Percentiles rank a stretch among this genome's conserved stretches.
These are phyloP conservation scores for Sarotherodon lohbergeri DNA, from an alignment of 2,113 vertebrate genomes.

Conservation along the genomic window DNA sequence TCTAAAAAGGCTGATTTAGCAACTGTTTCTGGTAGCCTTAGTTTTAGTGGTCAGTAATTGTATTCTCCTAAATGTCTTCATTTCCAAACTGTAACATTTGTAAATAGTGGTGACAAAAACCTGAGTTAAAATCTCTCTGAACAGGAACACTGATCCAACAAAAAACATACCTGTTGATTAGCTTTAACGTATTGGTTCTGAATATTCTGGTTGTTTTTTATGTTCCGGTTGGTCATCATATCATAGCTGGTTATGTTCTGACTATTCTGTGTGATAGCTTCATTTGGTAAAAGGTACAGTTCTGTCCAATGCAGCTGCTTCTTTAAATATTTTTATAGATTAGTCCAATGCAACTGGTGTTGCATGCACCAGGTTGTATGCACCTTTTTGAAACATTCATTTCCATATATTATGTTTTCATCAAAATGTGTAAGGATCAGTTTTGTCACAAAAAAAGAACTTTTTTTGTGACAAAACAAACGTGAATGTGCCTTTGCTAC, in stretches of 20 bases:
- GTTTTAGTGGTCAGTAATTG: neutral
- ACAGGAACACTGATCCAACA: accelerated
- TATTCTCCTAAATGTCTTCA: neutral
- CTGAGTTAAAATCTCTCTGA: neutral
- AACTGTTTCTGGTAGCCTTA: neutral
- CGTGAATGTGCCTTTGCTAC: neutral
- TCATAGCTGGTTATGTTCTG: neutral
- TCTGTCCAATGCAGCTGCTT: neutral
- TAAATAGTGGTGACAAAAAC: neutral
- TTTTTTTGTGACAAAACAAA: neutral
- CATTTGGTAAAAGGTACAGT: neutral
- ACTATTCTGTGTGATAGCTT: neutral
- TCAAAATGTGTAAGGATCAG: neutral
- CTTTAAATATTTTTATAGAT: neutral
- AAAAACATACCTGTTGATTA: neutral
- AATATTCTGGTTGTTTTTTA: neutral
- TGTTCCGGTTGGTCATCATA: neutral
- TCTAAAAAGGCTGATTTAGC: neutral
- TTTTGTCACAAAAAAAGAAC: too few relatives aligned
- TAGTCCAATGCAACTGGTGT: neutral
- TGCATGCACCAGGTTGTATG: neutral
- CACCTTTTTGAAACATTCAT: accelerated
- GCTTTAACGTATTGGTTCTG: neutral
- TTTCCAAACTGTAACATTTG: neutral
- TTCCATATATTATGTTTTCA: neutral